Evolutionary conservation across 2,888 invertebrate genomes (phyloP).

Genomic region (Andricus quercusramuli): DNA sequence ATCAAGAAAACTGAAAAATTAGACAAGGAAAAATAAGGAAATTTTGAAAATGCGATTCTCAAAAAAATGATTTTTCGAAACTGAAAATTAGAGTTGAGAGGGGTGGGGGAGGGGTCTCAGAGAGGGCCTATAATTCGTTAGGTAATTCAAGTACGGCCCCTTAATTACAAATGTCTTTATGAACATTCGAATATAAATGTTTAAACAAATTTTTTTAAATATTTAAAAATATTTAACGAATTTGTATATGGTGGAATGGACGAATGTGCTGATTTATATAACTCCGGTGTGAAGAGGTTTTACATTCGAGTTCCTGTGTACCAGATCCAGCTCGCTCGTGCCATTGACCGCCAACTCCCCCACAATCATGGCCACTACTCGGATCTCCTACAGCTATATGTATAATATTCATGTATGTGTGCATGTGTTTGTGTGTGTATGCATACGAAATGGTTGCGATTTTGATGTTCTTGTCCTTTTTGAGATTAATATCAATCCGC

Average conservation of each 20-base stretch:
- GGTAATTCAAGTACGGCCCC: too few relatives aligned
- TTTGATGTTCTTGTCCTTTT: not conserved
- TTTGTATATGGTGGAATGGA: not conserved
- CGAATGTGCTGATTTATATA: not conserved
- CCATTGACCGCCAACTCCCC: constrained; percentile 78
- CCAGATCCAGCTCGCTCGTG: constrained; percentile 75
- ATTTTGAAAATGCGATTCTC: too few relatives aligned
- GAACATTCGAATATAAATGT: not conserved
- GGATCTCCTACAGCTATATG: not conserved
- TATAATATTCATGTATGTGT: not conserved
- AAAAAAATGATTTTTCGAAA: too few relatives aligned
- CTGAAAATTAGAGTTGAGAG: too few relatives aligned
- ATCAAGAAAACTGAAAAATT: too few relatives aligned
- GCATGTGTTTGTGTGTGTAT: not conserved
- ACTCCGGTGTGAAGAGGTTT: not conserved
- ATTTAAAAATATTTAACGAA: not conserved
- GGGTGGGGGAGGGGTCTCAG: too few relatives aligned
- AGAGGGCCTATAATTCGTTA: too few relatives aligned
- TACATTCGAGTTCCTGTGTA: constrained; percentile 61
- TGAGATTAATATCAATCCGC: too few relatives aligned
- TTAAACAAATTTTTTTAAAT: too few relatives aligned
- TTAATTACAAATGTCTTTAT: too few relatives aligned
- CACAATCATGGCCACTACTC: constrained; percentile 61
- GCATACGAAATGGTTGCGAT: not conserved
- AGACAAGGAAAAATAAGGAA: too few relatives aligned